phyloP scores from a whole-genome alignment of 1,140 invertebrate genomes.

The Tenebrio molitor region DNA sequence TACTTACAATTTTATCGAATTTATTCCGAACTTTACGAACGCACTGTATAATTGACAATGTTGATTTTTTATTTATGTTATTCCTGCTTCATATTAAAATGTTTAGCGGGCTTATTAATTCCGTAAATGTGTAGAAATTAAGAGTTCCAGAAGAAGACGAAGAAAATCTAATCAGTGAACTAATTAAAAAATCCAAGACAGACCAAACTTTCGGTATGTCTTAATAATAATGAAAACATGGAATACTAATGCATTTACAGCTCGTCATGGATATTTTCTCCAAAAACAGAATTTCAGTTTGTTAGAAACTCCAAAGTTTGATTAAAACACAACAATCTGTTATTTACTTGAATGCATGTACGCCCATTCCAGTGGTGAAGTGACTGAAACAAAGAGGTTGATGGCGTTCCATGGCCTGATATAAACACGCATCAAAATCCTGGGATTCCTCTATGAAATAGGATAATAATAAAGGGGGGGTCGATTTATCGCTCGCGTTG shows the following conservation, averaged over 20 bases:
- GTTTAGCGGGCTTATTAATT: no score
- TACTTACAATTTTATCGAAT: no score
- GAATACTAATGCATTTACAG: neutral
- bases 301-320: neutral
- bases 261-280: neutral
- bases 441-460: neutral
- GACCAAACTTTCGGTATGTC: no score
- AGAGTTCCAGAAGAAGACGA: no score
- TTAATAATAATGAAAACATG: neutral
- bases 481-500: neutral
- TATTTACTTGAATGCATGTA: neutral
- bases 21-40: no score
- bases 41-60: no score
- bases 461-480: conserved; percentile 1
- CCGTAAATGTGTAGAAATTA: no score
- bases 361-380: neutral
- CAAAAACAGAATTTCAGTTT: neutral
- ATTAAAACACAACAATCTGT: neutral
- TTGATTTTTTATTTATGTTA: no score
- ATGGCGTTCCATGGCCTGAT: neutral
- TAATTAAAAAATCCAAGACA: no score
- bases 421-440: neutral
- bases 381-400: neutral
- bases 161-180: no score
- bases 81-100: no score